A percentile compares a stretch with the other conserved stretches of the same genome.
Conservation (phyloP, 2,113 vertebrate genomes). For the Damaliscus lunatus region DNA sequence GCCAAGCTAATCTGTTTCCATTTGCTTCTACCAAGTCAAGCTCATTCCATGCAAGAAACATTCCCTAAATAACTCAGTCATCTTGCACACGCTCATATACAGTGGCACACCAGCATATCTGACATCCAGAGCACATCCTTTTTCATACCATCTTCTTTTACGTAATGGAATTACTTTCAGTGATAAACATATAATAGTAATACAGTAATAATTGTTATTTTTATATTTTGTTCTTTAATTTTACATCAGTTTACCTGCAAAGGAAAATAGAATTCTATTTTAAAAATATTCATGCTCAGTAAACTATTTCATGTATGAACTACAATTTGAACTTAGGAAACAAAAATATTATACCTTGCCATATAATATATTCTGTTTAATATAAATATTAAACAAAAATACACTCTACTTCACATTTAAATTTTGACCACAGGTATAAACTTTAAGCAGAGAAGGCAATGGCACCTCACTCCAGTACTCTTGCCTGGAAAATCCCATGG, state of each 20-base stretch:
- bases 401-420: neutral
- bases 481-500: too few species aligned
- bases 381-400: neutral
- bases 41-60: neutral
- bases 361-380: neutral
- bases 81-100: neutral
- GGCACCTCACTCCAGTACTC: too few species aligned
- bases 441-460: neutral
- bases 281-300: neutral
- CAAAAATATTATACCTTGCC: neutral
- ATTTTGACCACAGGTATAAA: neutral
- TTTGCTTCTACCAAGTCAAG: neutral
- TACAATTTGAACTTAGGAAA: neutral
- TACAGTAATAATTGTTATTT: neutral
- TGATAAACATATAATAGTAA: neutral
- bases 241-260: neutral
- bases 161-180: neutral
- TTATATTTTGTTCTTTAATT: neutral
- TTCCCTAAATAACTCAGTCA: neutral
- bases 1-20: neutral
- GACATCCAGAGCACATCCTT: neutral
- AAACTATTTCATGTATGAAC: neutral
- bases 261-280: neutral
- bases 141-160: neutral
- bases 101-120: neutral